Percentiles rank a stretch among this genome's conserved stretches.
Conservation (phyloP, 2,888 invertebrate genomes). For the Bombyx huttoni region DNA sequence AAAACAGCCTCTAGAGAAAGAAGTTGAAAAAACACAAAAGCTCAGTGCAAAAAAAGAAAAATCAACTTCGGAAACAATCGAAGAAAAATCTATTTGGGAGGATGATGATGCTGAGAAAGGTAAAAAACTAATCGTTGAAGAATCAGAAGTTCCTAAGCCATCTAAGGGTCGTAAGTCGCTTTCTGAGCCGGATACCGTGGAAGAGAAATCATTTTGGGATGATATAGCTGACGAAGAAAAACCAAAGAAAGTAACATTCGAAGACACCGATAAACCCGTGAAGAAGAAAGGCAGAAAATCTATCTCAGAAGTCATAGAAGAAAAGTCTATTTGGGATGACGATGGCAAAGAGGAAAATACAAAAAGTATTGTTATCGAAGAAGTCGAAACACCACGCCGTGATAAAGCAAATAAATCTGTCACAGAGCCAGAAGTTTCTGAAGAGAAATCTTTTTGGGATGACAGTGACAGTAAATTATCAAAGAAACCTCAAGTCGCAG, state of each 20-base stretch:
- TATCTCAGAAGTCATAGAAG: conserved; percentile 20
- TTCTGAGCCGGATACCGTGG: conserved; percentile 30
- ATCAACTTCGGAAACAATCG: conserved; percentile 25
- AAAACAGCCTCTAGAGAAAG: too few relatives aligned
- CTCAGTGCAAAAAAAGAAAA: conserved; percentile 29
- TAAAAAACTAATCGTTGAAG: conserved; percentile 25
- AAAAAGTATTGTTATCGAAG: conserved; percentile 22
- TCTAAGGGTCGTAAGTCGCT: conserved; percentile 23
- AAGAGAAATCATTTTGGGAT: conserved; percentile 40
- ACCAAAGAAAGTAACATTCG: conserved; percentile 21
- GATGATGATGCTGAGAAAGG: conserved; percentile 31
- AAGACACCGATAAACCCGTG: conserved; percentile 18
- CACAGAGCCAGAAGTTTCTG: conserved; percentile 34
- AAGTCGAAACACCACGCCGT: conserved; percentile 17
- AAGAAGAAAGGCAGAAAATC: conserved; percentile 10
- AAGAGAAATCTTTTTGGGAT: conserved; percentile 46
- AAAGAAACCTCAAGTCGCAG: conserved; percentile 29
- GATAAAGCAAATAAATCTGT: conserved; percentile 30
- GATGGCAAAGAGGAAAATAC: conserved; percentile 13
- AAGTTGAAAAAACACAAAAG: conserved; percentile 7
- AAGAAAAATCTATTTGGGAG: conserved; percentile 43
- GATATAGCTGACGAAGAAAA: conserved; percentile 25
- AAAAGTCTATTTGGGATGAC: conserved; percentile 25
- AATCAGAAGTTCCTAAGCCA: conserved; percentile 21
- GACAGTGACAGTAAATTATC: conserved; percentile 26